phyloP scores from a whole-genome alignment of 2,888 invertebrate species.

The Oligia fasciuncula region DNA sequence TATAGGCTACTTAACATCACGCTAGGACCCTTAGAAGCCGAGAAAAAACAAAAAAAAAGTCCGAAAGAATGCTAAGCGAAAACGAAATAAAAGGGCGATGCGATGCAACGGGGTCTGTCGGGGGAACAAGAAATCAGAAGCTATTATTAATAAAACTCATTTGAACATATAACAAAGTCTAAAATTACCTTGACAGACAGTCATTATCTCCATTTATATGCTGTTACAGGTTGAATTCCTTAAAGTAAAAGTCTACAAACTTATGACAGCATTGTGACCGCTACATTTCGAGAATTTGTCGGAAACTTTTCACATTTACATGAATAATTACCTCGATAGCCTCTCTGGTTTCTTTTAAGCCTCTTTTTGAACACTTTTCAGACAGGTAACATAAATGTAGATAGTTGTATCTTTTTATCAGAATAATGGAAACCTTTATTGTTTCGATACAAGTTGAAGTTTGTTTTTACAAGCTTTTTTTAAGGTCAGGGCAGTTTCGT shows the following conservation, averaged over 20 bases:
- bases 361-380: constrained; percentile 12
- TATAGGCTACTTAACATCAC: too few relatives aligned
- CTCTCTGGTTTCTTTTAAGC: constrained; percentile 13
- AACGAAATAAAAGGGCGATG: background rate
- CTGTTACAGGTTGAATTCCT: constrained; percentile 16
- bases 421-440: background rate
- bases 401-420: background rate
- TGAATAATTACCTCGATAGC: constrained; percentile 63
- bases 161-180: background rate
- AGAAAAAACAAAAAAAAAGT: too few relatives aligned
- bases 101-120: too few relatives aligned
- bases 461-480: background rate
- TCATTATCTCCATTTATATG: constrained; percentile 11
- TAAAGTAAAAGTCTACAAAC: constrained; percentile 22
- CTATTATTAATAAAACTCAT: background rate
- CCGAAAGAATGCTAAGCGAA: background rate
- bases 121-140: background rate
- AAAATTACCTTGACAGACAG: background rate
- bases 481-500: background rate
- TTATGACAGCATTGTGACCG: constrained; percentile 49
- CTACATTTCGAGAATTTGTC: constrained; percentile 58
- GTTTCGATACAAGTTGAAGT: background rate
- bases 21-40: too few relatives aligned
- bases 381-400: constrained; percentile 4
- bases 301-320: constrained; percentile 65